Base-by-base conservation (phyloP, 2,797 vertebrate genomes). In the Meriones psammophilus region DNA sequence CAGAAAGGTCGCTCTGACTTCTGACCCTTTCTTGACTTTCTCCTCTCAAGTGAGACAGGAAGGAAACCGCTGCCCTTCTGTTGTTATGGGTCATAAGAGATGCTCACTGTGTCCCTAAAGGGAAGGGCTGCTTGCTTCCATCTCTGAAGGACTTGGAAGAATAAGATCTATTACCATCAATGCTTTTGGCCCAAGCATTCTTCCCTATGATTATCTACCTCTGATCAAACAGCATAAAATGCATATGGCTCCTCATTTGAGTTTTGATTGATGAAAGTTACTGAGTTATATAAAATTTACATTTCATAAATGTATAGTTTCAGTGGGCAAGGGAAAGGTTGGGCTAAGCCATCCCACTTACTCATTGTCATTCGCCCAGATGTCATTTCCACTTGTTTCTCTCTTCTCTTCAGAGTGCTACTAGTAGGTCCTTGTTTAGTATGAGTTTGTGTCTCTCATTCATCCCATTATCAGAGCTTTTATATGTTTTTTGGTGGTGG, bases 401-500 rank as follows among this genome's bases (percentile, higher is more conserved):
- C 20, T 92, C 39, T 39, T 80, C 20, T 85, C 89, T 81, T 50
- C 28, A 64, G 56, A 28, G 54, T n/a, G 5, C 74, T 54, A 74
- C 30, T 13, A 39, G 22, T 3, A 71, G 33, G 68, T 81, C 68
- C 36, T 86, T 69, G 64, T 30, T 78, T 36, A n/a, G 12, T 54
- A 22, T 30, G 17, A 36, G 33, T 80, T 83, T 77, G 76, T 60
- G 58, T 13, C 39, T 62, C 66, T 92, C 77, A 54, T 56, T 81
- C 28, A 64, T 30, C 91, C 50, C 56, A 8, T 1, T 24, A 50
- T 60, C 9, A 33, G 68, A 14, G 15, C 22, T 73, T 26, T 85
- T 80, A 71, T 66, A 81, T 93, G 36, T 89, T 33, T 84, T 88
- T 94, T 89, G 42, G 42, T 42, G 42, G 42, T 94, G 83, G 69